Conservation (phyloP, 2,888 invertebrate species). For the Zaprionus lineosus region DNA sequence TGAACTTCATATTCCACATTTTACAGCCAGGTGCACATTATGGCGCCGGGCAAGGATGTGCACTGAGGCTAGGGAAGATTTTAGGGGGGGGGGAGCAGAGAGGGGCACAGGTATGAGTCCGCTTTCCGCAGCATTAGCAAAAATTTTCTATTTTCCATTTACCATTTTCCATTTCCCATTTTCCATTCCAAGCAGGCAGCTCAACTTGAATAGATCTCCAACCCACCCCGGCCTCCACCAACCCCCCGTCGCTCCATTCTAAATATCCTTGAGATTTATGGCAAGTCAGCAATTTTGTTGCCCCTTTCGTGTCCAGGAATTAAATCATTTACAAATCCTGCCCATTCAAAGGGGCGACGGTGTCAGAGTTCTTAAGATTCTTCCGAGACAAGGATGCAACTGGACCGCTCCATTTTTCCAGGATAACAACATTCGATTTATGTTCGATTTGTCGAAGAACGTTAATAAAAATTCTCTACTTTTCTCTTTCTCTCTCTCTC, state of each 20-base stretch:
- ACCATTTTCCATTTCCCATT: no score
- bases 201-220: conserved; percentile 3
- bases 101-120: not conserved
- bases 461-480: no score
- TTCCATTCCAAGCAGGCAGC: conserved; percentile 43
- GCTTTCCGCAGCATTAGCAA: conserved; percentile 44
- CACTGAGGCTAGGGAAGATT: not conserved
- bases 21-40: conserved; percentile 31
- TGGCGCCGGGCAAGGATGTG: not conserved
- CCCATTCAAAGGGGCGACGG: no score
- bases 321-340: conserved; percentile 61
- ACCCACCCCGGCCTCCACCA: no score
- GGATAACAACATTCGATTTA: no score
- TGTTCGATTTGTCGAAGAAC: no score
- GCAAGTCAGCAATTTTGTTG: conserved; percentile 36
- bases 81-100: not conserved
- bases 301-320: conserved; percentile 38
- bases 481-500: not conserved
- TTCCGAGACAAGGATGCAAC: no score
- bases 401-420: no score
- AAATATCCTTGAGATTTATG: conserved; percentile 30
- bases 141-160: conserved; percentile 27
- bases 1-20: conserved; percentile 12
- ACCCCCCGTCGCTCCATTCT: not conserved
- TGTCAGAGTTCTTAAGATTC: no score